These are phyloP conservation scores for Pangasianodon gigas DNA, from an alignment of 2,113 vertebrate species.

Conservation along the genomic window DNA sequence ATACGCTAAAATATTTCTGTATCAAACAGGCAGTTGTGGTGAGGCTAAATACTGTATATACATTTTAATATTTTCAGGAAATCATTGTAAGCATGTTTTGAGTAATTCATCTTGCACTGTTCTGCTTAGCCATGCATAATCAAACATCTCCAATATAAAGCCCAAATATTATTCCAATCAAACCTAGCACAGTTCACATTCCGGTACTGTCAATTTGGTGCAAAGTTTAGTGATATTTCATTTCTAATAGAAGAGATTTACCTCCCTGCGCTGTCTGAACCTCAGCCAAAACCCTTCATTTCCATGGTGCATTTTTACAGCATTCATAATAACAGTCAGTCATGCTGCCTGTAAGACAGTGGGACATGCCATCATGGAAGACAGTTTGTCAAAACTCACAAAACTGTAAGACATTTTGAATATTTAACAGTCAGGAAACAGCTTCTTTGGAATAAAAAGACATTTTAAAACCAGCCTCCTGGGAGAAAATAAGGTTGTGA, in stretches of 20 bases:
- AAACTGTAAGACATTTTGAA: conserved; percentile 20
- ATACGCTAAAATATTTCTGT: conserved; percentile 27
- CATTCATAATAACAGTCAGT: conserved; percentile 28
- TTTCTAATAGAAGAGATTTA: conserved; percentile 6
- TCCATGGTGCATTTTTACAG: conserved; percentile 7
- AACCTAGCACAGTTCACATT: neutral
- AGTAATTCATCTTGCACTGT: conserved; percentile 16
- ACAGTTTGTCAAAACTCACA: conserved; percentile 26
- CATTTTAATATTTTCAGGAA: conserved; percentile 14
- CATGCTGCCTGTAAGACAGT: conserved; percentile 36
- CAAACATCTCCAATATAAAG: conserved; percentile 10
- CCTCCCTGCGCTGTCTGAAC: conserved; percentile 11
- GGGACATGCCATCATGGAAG: conserved; percentile 49
- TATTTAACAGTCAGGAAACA: conserved; percentile 35
- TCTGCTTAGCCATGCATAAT: conserved; percentile 24
- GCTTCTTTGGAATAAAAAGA: conserved; percentile 27
- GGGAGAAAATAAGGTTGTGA: neutral
- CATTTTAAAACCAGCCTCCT: neutral
- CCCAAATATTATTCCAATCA: neutral
- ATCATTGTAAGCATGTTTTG: conserved; percentile 16
- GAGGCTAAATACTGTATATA: conserved; percentile 32
- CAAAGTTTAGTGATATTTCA: neutral
- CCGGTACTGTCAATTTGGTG: neutral
- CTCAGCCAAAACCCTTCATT: neutral
- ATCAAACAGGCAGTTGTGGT: conserved; percentile 44